Evolutionary conservation across 2,888 invertebrate genomes (phyloP), one percentile per base, ranked within the genome.

Genomic region (Leucoma salicis): DNA sequence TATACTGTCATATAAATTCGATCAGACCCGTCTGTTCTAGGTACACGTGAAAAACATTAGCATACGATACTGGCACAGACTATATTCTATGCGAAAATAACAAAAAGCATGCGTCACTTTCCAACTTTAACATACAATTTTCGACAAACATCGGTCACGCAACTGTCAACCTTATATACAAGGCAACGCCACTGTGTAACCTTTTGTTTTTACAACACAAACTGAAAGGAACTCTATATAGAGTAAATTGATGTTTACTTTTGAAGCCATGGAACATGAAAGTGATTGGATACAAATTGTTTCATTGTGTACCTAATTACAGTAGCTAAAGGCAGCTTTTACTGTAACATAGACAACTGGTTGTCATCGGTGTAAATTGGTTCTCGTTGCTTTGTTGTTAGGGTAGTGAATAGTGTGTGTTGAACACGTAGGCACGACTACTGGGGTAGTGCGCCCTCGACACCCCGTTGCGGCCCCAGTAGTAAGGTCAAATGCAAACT

Each of bases 291-390:
- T 66, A 66, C 74, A 75, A 78, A 74, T 77, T 71, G 70, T 74
- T 78, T 73, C 65, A 78, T 75, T 74, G 70, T 72, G 65, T 66
- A 70, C 71, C 70, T 77, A 82, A 82, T 80, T 76, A 73, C 75
- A 55, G 62, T 50, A 55, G 70, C 69, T 55, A 58, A 81, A 77
- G 76, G 75, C 70, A 62, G 67, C 54, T 74, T 81, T 81, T 76
- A 62, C 66, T 48, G 58, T 66, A 49, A 33, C 49, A 34, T 35
- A 43, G 40, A 25, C 35, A 10, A 36, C 31, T 12, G 39, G 31
- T 35, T 31, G 42, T 35, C 53, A 57, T 53, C 48, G 28, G 52
- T 55, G 57, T 60, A 76, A 79, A 74, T 66, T 74, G 63, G 49
- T 54, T 66, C 66, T 68, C 70, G 69, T 64, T 63, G 50, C 54